A percentile compares a stretch with the other conserved stretches of the same genome.
phyloP scores from a whole-genome alignment of 1,140 invertebrate species.

The Triops cancriformis region DNA sequence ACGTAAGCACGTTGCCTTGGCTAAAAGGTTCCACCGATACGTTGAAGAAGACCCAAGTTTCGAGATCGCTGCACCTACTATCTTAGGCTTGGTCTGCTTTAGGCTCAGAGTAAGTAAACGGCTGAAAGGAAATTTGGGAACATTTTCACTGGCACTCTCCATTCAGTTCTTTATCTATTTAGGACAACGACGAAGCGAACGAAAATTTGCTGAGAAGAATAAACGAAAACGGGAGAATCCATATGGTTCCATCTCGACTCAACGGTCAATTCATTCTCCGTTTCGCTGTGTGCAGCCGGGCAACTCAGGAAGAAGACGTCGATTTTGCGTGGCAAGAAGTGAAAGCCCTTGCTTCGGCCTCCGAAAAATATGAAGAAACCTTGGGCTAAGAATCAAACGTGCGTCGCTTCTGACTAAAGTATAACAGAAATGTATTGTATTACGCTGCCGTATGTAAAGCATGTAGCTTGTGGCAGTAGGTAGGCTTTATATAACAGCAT shows the following conservation, averaged over 20 bases:
- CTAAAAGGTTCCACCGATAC: constrained; percentile 71
- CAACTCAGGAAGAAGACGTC: constrained; percentile 72
- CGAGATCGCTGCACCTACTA: constrained; percentile 75
- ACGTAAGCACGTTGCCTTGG: constrained; percentile 64
- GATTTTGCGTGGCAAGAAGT: constrained; percentile 79
- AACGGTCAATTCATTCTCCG: constrained; percentile 75
- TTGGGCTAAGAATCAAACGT: no score
- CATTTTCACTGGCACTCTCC: background rate
- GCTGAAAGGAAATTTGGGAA: background rate
- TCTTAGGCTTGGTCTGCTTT: constrained; percentile 90
- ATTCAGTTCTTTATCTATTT: constrained; percentile 30
- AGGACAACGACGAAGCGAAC: constrained; percentile 72
- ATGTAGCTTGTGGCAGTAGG: no score
- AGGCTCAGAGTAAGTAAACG: constrained; percentile 60
- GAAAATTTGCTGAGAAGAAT: constrained; percentile 75
- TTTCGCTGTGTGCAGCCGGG: constrained; percentile 81
- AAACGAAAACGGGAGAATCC: constrained; percentile 85
- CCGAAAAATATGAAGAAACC: background rate
- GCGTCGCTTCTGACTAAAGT: no score
- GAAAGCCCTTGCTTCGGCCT: background rate
- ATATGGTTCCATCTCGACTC: constrained; percentile 86
- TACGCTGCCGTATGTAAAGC: no score
- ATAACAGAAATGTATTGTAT: no score
- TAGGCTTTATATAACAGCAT: no score
- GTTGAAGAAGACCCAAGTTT: constrained; percentile 62